A percentile compares a stretch with the other conserved stretches of the same genome.
Evolutionary conservation across 2,113 vertebrate genomes (phyloP).

Genomic region (Salvelinus alpinus): DNA sequence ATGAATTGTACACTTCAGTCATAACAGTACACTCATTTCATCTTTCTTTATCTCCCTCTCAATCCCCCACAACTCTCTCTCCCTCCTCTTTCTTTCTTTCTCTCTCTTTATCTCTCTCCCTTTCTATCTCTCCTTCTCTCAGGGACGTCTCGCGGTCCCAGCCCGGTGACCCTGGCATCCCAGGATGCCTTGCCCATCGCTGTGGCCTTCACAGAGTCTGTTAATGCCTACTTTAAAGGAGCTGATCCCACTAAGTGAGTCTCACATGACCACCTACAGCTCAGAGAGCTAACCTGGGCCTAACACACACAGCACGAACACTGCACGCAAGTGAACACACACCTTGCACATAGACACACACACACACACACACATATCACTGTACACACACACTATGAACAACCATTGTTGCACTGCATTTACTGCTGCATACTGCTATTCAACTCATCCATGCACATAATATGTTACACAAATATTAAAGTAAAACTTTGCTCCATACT

Average conservation of each 20-base stretch:
- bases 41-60: not conserved
- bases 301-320: not conserved
- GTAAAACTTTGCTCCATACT: too few relatives aligned
- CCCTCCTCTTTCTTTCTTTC: not conserved
- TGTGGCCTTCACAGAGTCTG: slow-evolving; percentile 93
- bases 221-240: slow-evolving; percentile 99
- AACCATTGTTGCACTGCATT: too few relatives aligned
- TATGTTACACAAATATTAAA: too few relatives aligned
- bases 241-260: slow-evolving; percentile 97
- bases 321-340: too few relatives aligned
- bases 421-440: too few relatives aligned
- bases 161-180: slow-evolving; percentile 92
- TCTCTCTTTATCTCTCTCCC: too few relatives aligned
- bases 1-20: too few relatives aligned
- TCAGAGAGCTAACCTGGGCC: slow-evolving; percentile 22
- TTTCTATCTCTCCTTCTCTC: slow-evolving; percentile 41
- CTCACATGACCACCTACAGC: slow-evolving; percentile 57
- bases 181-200: slow-evolving; percentile 94
- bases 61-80: slow-evolving; percentile 3
- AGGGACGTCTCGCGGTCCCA: slow-evolving; percentile 96
- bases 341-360: not conserved
- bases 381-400: slow-evolving; percentile 9
- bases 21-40: too few relatives aligned
- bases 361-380: slow-evolving; percentile 28
- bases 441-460: too few relatives aligned